Base-by-base conservation (phyloP, 2,113 vertebrate genomes). In the Vulpes ferrilata region DNA sequence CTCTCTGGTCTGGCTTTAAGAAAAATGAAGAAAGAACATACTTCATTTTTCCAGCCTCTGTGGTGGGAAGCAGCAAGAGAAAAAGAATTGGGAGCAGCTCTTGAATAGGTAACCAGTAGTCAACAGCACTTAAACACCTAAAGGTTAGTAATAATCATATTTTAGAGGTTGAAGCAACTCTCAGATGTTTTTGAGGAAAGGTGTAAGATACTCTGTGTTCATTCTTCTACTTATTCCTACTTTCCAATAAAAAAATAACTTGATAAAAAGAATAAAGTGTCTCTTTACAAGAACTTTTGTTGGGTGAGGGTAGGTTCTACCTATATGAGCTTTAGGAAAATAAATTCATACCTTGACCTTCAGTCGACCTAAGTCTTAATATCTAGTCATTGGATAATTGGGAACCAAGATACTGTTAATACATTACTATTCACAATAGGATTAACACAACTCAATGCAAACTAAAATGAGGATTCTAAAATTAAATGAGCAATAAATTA, bases 391-490 rank as follows among this genome's bases (percentile, higher is more conserved):
- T 88, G n/a, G 19, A 17, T 60, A 93, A 86, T 92, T 91, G 71
- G 88, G 88, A 90, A 7, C 30, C 22, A 64, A 93, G 91, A 82
- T 91, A 82, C 32, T 74, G 1, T 59, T 78, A 73, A 71, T 64
- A 53, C 10, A 60, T 95, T 94, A 62, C 10, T 65, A 59, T 93
- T 86, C 19, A n/a, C 7, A 62, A 12, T 69, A 85, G 20, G 9
- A 87, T 83, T 95, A 89, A 89, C 25, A 80, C 32, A 82, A 91
- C 35, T 59, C n/a, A 87, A 4, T 65, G 53, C 64, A 94, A 95
- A 62, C 30, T 96, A 85, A 81, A 84, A 87, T 57, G 59, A 84
- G 11, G 93, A 90, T 85, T 87, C 60, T 38, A 88, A 90, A 86
- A 86, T 93, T 84, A 85, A 86, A 43, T 55, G 30, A 96, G 64